phyloP scores from a whole-genome alignment of 1,140 invertebrate species.

The Thereuonema tuberculata region DNA sequence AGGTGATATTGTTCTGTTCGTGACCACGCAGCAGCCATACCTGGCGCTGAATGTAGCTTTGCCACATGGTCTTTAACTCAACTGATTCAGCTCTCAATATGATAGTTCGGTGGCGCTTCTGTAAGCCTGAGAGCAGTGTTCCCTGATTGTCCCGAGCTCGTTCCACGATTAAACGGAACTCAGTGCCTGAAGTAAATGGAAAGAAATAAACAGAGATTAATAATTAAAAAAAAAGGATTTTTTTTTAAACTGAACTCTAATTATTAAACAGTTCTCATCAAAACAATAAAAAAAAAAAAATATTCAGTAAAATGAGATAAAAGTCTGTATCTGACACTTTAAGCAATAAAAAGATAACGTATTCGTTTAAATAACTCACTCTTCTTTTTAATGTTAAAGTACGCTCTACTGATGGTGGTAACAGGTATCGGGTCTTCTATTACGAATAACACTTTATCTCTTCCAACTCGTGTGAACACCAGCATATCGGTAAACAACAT shows the following conservation, averaged over 20 bases:
- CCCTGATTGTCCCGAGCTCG: slow-evolving; percentile 42
- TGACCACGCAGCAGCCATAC: slow-evolving; percentile 39
- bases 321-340: too few relatives aligned
- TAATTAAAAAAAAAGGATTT: not conserved
- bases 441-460: slow-evolving; percentile 67
- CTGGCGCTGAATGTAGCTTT: slow-evolving; percentile 69
- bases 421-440: slow-evolving; percentile 68
- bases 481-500: slow-evolving; percentile 65
- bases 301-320: too few relatives aligned
- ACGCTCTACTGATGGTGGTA: slow-evolving; percentile 57
- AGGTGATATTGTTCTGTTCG: not conserved
- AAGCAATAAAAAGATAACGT: too few relatives aligned
- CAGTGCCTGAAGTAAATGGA: slow-evolving; percentile 40
- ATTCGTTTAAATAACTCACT: too few relatives aligned
- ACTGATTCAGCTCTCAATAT: slow-evolving; percentile 58
- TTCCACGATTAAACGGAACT: slow-evolving; percentile 43
- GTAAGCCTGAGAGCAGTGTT: slow-evolving; percentile 13
- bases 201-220: not conserved
- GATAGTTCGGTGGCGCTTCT: slow-evolving; percentile 43
- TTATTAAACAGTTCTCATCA: too few relatives aligned
- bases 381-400: slow-evolving; percentile 69
- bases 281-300: too few relatives aligned
- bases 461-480: slow-evolving; percentile 65
- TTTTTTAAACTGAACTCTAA: too few relatives aligned
- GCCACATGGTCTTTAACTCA: slow-evolving; percentile 75